Evolutionary conservation across 2,888 invertebrate species (phyloP), one percentile per base, ranked within the genome.

Genomic region (Drosophila conformis): DNA sequence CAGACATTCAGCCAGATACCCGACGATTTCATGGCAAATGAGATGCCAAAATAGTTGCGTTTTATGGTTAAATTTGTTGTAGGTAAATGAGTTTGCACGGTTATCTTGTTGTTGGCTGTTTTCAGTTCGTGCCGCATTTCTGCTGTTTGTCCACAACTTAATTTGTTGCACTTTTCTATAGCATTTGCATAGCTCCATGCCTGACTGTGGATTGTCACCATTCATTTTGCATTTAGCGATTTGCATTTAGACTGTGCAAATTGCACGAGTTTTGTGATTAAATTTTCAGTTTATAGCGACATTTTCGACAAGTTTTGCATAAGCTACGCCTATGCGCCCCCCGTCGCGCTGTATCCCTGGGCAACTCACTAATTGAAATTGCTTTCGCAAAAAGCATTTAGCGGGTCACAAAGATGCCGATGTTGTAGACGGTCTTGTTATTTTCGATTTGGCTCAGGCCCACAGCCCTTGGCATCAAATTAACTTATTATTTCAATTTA

Each of bases 1-100:
- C 83, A 69, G 51, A 46, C 63, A 56, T 51, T 54, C 58, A 27
- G 54, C 57, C 65, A 70, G 76, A 69, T 68, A 67, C 63, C 68
- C 62, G 61, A 78, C 83, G 64, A 72, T 82, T 82, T 80, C 61
- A 67, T 79, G 71, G 75, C 71, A 82, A 84, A 85, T 77, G 85
- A 78, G 79, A 77, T 81, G 83, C 87, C 84, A 85, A 85, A 87
- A 85, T 87, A 87, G 81, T 85, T 82, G 83, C 83, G 72, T 85
- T 85, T 84, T 84, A 80, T 78, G 80, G 63, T 72, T 69, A 61
- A 76, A 73, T 77, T 81, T 65, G 64, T 73, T 73, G 73, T 73
- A 77, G 85, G 74, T 87, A 87, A 85, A 81, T 83, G 85, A 79
- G 77, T 79, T 82, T 77, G 59, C 69, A 64, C 67, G 67, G 71